Base-by-base conservation (phyloP, 2,113 vertebrate species). In the Plectropomus leopardus region DNA sequence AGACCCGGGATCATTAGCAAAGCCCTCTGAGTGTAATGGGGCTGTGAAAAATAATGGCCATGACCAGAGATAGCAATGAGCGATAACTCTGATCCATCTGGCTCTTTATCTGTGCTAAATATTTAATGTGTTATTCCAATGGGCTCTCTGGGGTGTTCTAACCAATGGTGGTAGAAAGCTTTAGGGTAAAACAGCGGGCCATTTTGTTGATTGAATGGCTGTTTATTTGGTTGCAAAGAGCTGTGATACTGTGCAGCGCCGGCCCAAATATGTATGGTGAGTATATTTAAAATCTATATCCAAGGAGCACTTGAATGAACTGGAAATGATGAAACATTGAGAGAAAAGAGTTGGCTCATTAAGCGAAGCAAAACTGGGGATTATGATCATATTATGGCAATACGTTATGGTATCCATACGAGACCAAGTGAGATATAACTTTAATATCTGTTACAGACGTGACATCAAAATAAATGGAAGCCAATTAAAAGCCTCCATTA, bases 41-140 rank as follows among this genome's bases (percentile, higher is more conserved):
- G 78, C 89, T 78, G 77, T 90, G 88, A 88, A 90, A 93, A 94
- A 91, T 94, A 93, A 94, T 94, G 90, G 87, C 83, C 82, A 89
- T 91, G 90, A 92, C 92, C 90, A 88, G 90, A 92, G 91, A 89
- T 93, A 87, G 86, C 84, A 90, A 89, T 89, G 86, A 93, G 88
- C 74, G 83, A 89, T 93, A 92, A 93, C 87, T 91, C 88, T 89
- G 78, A 92, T 90, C 89, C 88, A 91, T 93, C 89, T 91, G 84
- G 82, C 80, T 87, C 88, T 92, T 93, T 90, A 91, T 93, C 91
- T 86, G 90, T 40, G 83, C 84, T 93, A 91, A 93, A 93, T 94
- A 92, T 93, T 93, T 93, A 88, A 94, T 93, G 86, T 90, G 91
- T 92, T 92, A 90, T 91, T 93, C 76, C 88, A 88, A 86, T 76